Evolutionary conservation across 1,140 invertebrate species (phyloP).

Genomic region (Cherax destructor): DNA sequence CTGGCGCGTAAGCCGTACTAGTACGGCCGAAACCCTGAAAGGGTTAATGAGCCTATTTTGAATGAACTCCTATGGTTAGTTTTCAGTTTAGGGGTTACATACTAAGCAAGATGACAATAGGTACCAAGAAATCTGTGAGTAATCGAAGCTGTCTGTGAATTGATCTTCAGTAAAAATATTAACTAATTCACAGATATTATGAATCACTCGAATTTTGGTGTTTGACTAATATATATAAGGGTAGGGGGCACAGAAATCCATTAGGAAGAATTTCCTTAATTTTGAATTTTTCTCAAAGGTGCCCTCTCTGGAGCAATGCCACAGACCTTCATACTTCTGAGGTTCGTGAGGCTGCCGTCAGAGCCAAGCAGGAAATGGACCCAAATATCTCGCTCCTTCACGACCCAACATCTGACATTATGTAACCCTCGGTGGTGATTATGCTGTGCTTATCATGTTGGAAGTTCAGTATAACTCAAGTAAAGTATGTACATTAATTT

Average conservation of each 20-base stretch:
- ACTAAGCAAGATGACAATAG: no score
- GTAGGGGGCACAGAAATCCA: background rate
- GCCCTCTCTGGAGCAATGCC: constrained; percentile 26
- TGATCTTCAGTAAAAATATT: no score
- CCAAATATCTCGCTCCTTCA: background rate
- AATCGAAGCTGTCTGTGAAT: no score
- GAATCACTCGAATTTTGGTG: no score
- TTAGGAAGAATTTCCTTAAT: background rate
- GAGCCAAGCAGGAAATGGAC: constrained; percentile 18
- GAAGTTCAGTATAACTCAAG: background rate
- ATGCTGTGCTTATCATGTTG: background rate
- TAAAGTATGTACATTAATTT: no score
- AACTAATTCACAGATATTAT: no score
- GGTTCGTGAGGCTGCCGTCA: constrained; percentile 14
- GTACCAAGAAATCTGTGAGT: no score
- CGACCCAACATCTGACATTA: constrained; percentile 15
- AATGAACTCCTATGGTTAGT: no score
- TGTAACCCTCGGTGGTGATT: background rate
- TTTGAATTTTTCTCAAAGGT: constrained; percentile 1
- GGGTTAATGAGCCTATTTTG: no score
- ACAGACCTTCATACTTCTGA: constrained; percentile 12
- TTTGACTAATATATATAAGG: background rate
- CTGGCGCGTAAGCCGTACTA: no score
- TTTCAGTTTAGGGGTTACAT: no score
- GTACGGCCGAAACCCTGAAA: no score